Conservation (phyloP, 2,797 vertebrate genomes). For the Hipposideros larvatus region DNA sequence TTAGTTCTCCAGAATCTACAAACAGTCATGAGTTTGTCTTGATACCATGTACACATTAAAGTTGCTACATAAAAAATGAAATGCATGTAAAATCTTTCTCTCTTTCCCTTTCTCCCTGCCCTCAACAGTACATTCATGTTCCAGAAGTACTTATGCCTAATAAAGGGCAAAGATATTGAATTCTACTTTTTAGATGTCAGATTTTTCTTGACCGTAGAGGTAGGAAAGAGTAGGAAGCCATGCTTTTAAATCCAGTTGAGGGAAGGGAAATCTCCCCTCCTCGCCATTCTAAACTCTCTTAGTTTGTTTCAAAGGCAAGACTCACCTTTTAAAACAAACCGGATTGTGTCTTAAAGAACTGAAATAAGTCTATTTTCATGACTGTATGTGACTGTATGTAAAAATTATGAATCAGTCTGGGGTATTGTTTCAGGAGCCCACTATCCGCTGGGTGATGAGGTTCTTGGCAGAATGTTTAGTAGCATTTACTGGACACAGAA, state of each 20-base stretch:
- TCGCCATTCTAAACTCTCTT: background rate
- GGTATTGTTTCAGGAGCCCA: background rate
- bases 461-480: background rate
- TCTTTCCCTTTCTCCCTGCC: background rate
- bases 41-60: background rate
- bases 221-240: background rate
- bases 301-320: background rate
- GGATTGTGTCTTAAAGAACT: background rate
- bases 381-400: background rate
- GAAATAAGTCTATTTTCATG: background rate
- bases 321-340: background rate
- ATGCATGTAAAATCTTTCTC: background rate
- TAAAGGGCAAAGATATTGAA: background rate
- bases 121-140: background rate
- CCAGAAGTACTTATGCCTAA: background rate
- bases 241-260: background rate
- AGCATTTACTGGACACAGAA: background rate
- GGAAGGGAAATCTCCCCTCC: background rate
- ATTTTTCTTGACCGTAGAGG: background rate
- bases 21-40: background rate
- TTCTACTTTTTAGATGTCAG: background rate
- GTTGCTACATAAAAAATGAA: background rate
- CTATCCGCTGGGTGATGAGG: background rate
- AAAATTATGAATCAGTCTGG: background rate
- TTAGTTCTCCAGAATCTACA: background rate